phyloP scores from a whole-genome alignment of 64 coral and sea anemone species.

The Trachythela sp. region DNA sequence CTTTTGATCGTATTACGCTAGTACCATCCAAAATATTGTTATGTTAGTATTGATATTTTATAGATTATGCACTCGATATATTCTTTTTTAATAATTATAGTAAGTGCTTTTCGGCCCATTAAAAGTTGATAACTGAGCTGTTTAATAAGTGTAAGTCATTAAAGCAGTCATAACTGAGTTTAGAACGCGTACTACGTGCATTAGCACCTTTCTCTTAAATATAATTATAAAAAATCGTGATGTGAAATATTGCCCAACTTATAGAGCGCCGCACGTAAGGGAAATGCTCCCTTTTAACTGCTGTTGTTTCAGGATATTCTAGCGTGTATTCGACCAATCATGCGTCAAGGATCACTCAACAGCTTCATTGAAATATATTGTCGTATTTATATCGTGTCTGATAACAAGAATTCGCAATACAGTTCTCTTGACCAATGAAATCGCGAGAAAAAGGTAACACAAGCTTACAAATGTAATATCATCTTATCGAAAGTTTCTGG shows the following conservation, averaged over 20 bases:
- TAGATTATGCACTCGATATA: no score
- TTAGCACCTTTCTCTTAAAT: no score
- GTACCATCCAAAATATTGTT: no score
- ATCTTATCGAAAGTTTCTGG: background rate
- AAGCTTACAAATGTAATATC: background rate
- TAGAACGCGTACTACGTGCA: no score
- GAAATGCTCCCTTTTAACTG: background rate
- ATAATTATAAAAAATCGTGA: no score
- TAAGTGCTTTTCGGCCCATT: no score
- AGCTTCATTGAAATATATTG: background rate
- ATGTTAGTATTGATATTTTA: no score
- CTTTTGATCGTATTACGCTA: no score
- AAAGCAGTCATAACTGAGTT: no score
- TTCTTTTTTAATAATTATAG: no score
- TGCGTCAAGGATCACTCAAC: background rate
- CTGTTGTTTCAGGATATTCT: background rate
- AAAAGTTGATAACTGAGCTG: no score
- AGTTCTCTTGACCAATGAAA: background rate
- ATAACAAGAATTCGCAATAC: background rate
- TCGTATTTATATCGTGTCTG: background rate
- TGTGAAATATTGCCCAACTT: background rate
- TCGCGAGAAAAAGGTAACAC: background rate
- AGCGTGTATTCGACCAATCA: background rate
- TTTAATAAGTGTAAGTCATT: no score
- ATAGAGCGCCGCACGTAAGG: background rate